Conservation (phyloP, 2,113 vertebrate species). For the Scomber japonicus region DNA sequence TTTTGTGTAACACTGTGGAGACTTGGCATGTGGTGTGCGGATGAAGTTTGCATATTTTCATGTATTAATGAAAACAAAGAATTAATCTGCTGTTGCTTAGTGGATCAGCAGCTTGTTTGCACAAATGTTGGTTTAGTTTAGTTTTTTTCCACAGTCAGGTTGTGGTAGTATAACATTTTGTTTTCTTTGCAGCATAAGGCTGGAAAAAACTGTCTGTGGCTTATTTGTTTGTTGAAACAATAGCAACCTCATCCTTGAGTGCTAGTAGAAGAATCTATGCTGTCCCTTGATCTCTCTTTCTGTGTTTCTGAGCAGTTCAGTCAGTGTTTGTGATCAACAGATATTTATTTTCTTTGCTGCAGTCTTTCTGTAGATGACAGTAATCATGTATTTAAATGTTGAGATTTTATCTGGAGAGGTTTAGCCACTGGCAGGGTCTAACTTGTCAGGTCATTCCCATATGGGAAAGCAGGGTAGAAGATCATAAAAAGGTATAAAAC, state of each 20-base stretch:
- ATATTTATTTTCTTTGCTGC: not conserved
- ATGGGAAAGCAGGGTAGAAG: not conserved
- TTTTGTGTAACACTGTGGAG: constrained; percentile 58
- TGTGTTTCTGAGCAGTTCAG: not conserved
- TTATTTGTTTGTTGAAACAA: not conserved
- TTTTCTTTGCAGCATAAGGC: not conserved
- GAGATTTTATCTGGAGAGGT: not conserved
- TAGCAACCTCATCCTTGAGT: not conserved
- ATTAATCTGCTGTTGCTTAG: constrained; percentile 17
- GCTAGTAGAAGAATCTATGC: not conserved
- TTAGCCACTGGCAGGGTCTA: not conserved
- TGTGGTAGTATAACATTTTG: not conserved
- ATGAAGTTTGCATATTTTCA: constrained; percentile 59
- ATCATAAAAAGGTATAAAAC: not conserved
- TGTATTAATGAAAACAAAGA: constrained; percentile 61
- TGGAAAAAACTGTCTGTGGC: not conserved
- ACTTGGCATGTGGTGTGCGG: constrained; percentile 42
- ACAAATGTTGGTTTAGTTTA: constrained; percentile 3
- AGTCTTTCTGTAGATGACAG: not conserved
- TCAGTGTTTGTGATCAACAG: not conserved
- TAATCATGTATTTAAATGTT: not conserved
- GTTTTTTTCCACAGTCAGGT: not conserved
- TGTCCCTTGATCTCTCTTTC: no score
- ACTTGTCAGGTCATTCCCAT: not conserved
- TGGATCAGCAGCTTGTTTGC: constrained; percentile 19